A percentile compares a stretch with the other conserved stretches of the same genome.
Evolutionary conservation across 2,888 invertebrate species (phyloP).

Genomic region (Lithophane leautieri): DNA sequence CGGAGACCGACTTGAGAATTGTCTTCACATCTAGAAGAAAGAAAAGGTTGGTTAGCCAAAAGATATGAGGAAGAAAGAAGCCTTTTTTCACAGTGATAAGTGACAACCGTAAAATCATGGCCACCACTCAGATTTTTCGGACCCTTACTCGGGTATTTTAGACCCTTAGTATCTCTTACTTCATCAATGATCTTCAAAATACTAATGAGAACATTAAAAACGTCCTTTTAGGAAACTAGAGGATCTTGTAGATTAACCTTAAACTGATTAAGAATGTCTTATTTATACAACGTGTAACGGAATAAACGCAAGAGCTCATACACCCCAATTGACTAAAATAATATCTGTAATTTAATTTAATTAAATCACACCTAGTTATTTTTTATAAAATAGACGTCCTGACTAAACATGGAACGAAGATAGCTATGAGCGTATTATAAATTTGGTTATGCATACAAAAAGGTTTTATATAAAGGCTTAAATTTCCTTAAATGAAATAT

Average conservation of each 20-base stretch:
- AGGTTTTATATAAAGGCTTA: too few species aligned
- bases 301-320: too few species aligned
- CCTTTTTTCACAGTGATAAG: neutral
- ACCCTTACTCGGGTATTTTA: neutral
- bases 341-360: too few species aligned
- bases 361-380: too few species aligned
- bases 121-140: neutral
- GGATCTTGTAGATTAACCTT: neutral
- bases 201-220: neutral
- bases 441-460: too few species aligned
- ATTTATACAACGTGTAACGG: too few species aligned
- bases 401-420: too few species aligned
- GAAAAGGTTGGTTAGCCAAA: slow-evolving; percentile 39
- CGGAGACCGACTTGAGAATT: slow-evolving; percentile 97
- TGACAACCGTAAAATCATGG: neutral
- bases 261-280: neutral
- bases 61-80: neutral
- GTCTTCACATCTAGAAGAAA: slow-evolving; percentile 94
- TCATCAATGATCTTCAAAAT: neutral
- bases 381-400: too few species aligned
- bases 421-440: too few species aligned
- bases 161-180: neutral
- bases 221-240: neutral
- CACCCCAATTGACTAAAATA: too few species aligned
- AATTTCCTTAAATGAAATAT: too few species aligned